Evolutionary conservation across 53 echinoderm and acorn worm genomes (phyloP).

Genomic region (Paelopatides confundens): DNA sequence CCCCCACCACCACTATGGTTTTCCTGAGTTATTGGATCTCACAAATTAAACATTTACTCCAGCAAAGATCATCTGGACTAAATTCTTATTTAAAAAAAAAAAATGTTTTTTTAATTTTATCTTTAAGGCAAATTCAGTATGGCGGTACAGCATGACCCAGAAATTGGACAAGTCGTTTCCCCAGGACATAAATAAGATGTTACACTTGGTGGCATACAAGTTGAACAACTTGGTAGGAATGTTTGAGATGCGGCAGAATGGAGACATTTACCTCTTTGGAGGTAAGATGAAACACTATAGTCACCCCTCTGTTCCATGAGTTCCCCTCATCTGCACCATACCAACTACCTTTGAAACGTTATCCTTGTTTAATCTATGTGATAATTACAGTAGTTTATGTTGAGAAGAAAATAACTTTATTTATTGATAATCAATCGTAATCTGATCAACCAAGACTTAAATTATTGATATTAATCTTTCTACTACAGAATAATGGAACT

Average conservation of each 20-base stretch:
- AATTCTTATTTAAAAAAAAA: neutral
- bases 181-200: conserved; percentile 58
- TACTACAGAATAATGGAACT: too few relatives aligned
- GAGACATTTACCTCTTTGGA: conserved; percentile 84
- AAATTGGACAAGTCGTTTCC: conserved; percentile 74
- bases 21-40: neutral
- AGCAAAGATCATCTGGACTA: neutral
- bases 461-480: too few relatives aligned
- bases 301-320: too few relatives aligned
- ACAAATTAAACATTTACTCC: neutral
- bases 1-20: neutral
- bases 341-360: neutral
- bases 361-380: too few relatives aligned
- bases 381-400: neutral
- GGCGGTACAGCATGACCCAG: conserved; percentile 66
- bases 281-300: conserved; percentile 59
- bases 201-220: conserved; percentile 45
- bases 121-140: conserved; percentile 69
- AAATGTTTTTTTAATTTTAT: neutral
- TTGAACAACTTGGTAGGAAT: conserved; percentile 64
- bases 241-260: conserved; percentile 82
- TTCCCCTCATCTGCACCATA: too few relatives aligned
- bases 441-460: too few relatives aligned
- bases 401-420: neutral
- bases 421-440: too few relatives aligned